Evolutionary conservation across 2,888 invertebrate genomes (phyloP).

Genomic region (Eurois occulta): DNA sequence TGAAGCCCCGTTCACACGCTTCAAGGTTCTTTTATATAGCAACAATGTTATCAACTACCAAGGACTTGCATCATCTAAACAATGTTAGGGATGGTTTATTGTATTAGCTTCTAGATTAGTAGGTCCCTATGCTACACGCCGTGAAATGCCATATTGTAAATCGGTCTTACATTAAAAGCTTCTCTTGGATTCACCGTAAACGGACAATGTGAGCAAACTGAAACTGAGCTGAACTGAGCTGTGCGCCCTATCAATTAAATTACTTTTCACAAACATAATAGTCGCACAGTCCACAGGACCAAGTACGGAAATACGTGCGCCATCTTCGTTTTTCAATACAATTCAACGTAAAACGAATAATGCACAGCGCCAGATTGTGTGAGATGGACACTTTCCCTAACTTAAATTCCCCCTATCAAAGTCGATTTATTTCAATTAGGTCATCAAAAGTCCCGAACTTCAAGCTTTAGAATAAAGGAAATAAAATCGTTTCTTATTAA

Average conservation of each 20-base stretch:
- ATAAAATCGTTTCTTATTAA: not conserved
- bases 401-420: too few species aligned
- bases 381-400: too few species aligned
- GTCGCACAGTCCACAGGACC: too few species aligned
- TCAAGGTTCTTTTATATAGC: not conserved
- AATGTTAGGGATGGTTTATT: not conserved
- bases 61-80: not conserved
- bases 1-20: not conserved
- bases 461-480: too few species aligned
- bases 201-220: not conserved
- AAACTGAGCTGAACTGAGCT: too few species aligned
- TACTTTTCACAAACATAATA: not conserved
- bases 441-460: too few species aligned
- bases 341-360: too few species aligned
- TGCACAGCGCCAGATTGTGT: not conserved
- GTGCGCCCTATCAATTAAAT: not conserved
- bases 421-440: too few species aligned
- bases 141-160: not conserved
- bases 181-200: not conserved
- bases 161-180: not conserved
- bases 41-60: not conserved
- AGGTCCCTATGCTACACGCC: not conserved
- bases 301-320: too few species aligned
- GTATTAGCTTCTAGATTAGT: too few species aligned
- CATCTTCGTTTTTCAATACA: not conserved